Base-by-base conservation (phyloP, 2,113 vertebrate genomes). In the Eretmochelys imbricata region DNA sequence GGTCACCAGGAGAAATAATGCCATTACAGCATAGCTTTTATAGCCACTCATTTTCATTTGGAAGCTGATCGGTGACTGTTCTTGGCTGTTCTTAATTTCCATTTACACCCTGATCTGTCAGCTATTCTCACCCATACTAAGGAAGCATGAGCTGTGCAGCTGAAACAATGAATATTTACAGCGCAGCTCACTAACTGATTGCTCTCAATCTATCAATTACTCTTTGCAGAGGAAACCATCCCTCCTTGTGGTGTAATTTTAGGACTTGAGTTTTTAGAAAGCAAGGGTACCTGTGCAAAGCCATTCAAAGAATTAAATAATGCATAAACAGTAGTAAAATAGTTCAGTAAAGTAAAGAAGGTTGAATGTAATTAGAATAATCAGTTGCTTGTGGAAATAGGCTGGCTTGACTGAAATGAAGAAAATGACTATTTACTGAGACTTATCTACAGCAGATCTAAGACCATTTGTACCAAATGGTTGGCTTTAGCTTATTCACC, bases 291-390 rank as follows among this genome's bases (percentile, higher is more conserved):
- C 50, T 88, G 84, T 88, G n/a, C 75, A 89, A 54, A 93, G 53
- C 62, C 31, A 79, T 92, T 93, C 82, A 95, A 96, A 94, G 31
- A 95, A 95, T 88, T 95, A 95, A 96, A 96, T 93, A 95, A 96
- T 94, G 83, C 87, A 83, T 92, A 95, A 91, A 88, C 57, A 91
- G 48, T 50, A 86, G 84, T 91, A 81, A 95, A 96, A 95, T 35
- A 35, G 75, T 62, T 81, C 93, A 89, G 81, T 80, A 90, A 93
- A 85, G 81, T 76, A 90, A 95, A 46, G 89, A 91, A 81, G 59
- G 35, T 17, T 57, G 89, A 57, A 31, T 25, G 57, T 46, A 95
- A 91, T 95, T 92, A 87, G 85, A 89, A 90, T 92, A 95, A 62
- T 88, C 79, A 91, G 78, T 65, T 88, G 10, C 75, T 25, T 95